Percentiles rank a stretch among this genome's conserved stretches.
phyloP scores from a whole-genome alignment of 2,113 vertebrate species.

The Nestor notabilis region DNA sequence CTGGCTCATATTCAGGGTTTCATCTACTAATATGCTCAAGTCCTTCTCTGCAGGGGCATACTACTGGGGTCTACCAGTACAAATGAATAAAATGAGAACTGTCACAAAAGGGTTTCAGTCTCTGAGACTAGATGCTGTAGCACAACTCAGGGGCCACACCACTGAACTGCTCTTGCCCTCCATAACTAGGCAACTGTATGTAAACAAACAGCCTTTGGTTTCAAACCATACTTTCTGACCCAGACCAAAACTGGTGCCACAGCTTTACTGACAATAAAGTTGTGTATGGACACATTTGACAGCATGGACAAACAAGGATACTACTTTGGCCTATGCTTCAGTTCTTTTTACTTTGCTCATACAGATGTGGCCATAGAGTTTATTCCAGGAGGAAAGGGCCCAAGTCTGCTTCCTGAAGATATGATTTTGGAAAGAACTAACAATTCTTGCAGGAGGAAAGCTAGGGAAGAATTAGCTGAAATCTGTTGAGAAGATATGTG shows the following conservation, averaged over 20 bases:
- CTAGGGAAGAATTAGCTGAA: neutral
- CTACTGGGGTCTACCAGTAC: neutral
- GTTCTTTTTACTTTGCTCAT: neutral
- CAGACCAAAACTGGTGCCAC: neutral
- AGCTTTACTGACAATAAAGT: neutral
- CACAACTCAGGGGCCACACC: fast-evolving
- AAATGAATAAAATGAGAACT: neutral
- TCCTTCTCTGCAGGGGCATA: neutral
- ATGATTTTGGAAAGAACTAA: neutral
- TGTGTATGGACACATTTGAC: neutral
- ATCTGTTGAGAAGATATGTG: fast-evolving
- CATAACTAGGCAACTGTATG: neutral
- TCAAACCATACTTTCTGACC: neutral
- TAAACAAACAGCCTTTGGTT: neutral
- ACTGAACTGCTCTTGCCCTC: neutral
- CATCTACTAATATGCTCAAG: neutral
- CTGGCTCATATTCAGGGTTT: neutral
- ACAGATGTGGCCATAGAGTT: neutral
- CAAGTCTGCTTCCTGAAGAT: neutral
- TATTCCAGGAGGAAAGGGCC: neutral
- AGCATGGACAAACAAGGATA: neutral
- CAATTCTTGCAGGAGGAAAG: neutral
- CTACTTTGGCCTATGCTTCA: neutral
- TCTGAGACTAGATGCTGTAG: neutral
- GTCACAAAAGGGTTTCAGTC: neutral